Percentiles rank a stretch among this genome's conserved stretches.
Evolutionary conservation across 2,888 invertebrate genomes (phyloP).

Genomic region (Troides helena): DNA sequence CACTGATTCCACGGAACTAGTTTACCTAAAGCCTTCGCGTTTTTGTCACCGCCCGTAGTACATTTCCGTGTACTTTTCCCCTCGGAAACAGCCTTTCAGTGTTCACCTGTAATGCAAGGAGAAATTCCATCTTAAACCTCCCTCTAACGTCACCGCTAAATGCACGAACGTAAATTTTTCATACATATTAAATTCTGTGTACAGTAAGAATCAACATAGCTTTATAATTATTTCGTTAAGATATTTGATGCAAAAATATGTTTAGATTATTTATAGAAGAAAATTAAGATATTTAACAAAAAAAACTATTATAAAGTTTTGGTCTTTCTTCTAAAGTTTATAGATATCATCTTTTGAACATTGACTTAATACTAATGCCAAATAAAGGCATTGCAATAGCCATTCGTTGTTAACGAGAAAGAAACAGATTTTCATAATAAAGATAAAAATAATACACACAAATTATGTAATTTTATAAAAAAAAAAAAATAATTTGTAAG

Average conservation of each 20-base stretch:
- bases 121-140: constrained; percentile 43
- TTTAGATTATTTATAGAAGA: no score
- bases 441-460: no score
- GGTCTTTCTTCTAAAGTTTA: no score
- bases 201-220: not conserved
- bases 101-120: constrained; percentile 51
- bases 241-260: no score
- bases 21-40: constrained; percentile 52
- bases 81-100: constrained; percentile 65
- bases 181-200: not conserved
- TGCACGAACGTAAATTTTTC: constrained; percentile 16
- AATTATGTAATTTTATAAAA: no score
- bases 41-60: constrained; percentile 62
- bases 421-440: not conserved
- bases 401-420: not conserved
- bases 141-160: constrained; percentile 22
- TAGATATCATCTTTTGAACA: no score
- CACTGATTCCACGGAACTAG: constrained; percentile 51
- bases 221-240: no score
- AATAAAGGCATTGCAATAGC: no score
- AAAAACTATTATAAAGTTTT: no score
- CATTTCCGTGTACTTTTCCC: constrained; percentile 66
- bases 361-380: no score
- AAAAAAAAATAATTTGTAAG: no score
- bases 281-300: no score